Percentiles rank a stretch among this genome's conserved stretches.
Conservation (phyloP, 2,888 invertebrate genomes). For the Drosophila limbata region DNA sequence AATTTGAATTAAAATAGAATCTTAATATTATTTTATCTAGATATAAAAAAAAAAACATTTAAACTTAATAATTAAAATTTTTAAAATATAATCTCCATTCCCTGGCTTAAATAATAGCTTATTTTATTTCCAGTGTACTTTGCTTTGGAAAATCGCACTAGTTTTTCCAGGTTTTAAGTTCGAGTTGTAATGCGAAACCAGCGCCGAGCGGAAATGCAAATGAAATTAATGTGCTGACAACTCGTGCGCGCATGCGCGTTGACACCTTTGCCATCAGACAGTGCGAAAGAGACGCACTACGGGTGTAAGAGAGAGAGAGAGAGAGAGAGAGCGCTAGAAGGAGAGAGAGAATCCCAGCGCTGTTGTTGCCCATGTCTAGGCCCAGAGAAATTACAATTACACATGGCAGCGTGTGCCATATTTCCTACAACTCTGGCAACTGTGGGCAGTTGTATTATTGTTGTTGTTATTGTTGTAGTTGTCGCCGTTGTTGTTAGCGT, state of each 20-base stretch:
- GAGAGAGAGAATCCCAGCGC: conserved; percentile 25
- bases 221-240: conserved; percentile 81
- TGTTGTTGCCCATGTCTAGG: conserved; percentile 32
- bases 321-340: not conserved
- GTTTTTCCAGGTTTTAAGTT: conserved; percentile 73
- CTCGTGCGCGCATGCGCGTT: conserved; percentile 79
- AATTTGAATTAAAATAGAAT: too few species aligned
- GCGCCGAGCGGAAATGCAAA: conserved; percentile 81
- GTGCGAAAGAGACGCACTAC: conserved; percentile 20
- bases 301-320: not conserved
- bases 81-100: too few species aligned
- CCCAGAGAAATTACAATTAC: conserved; percentile 76
- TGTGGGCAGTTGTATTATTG: conserved; percentile 60
- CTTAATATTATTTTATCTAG: too few species aligned
- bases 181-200: conserved; percentile 76
- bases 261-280: conserved; percentile 66
- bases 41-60: too few species aligned
- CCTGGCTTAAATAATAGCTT: not conserved
- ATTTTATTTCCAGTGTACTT: conserved; percentile 8
- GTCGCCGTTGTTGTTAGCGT: conserved; percentile 62
- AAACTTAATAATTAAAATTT: not conserved
- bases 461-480: conserved; percentile 42
- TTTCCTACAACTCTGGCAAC: conserved; percentile 56
- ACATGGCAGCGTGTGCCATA: conserved; percentile 76
- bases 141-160: conserved; percentile 73